Evolutionary conservation across 2,888 invertebrate species (phyloP).

Genomic region (Drosophila engyochracea): DNA sequence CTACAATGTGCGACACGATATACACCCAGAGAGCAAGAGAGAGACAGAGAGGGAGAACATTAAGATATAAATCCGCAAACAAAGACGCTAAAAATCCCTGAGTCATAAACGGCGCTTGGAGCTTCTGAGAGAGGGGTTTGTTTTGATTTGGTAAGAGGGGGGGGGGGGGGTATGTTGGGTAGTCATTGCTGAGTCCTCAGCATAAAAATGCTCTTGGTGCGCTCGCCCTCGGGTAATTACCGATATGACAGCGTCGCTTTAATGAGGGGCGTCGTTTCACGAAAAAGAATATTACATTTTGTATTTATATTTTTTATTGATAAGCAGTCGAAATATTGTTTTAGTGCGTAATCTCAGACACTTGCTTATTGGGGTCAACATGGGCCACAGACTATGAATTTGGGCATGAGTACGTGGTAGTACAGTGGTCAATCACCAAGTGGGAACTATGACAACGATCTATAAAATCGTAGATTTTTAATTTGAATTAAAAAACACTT

Average conservation of each 20-base stretch:
- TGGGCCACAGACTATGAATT: slow-evolving; percentile 14
- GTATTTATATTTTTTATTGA: slow-evolving; percentile 41
- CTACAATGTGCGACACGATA: slow-evolving; percentile 32
- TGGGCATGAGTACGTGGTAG: slow-evolving; percentile 8
- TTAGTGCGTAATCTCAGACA: slow-evolving; percentile 19
- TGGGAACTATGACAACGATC: background rate
- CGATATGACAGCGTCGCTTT: background rate
- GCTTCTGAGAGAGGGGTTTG: background rate
- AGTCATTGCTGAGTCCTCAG: slow-evolving; percentile 1
- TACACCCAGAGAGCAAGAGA: slow-evolving; percentile 2
- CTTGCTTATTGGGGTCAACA: slow-evolving; percentile 47
- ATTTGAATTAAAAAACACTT: background rate
- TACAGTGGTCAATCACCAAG: background rate
- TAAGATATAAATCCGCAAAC: slow-evolving; percentile 39
- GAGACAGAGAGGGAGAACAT: slow-evolving; percentile 34
- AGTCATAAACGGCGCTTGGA: slow-evolving; percentile 51
- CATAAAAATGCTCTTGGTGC: slow-evolving; percentile 20
- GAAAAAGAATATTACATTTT: slow-evolving; percentile 17
- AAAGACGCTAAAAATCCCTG: slow-evolving; percentile 48
- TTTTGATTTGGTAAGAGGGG: background rate
- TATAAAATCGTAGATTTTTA: background rate
- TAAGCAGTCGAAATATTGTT: slow-evolving; percentile 38
- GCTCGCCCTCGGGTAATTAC: slow-evolving; percentile 18
- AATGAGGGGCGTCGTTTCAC: slow-evolving; percentile 46
- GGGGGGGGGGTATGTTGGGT: background rate